Evolutionary conservation across 92 coral and sea anemone genomes (phyloP).

Genomic region (Zoanthus gigantus): DNA sequence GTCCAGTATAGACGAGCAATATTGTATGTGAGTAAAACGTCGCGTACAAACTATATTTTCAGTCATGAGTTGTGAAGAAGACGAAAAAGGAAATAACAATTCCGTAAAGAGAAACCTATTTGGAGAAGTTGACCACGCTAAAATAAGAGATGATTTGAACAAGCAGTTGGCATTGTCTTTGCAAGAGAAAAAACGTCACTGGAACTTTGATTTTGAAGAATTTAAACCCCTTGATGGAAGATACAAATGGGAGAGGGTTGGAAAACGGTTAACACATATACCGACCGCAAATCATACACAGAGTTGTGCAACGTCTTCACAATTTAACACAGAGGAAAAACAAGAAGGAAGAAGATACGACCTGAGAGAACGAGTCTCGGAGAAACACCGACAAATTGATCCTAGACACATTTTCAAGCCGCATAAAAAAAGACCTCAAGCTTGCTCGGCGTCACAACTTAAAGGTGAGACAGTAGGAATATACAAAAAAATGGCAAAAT

Average conservation of each 20-base stretch:
- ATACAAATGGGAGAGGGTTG: slow-evolving; percentile 89
- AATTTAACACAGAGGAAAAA: neutral
- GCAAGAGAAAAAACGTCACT: slow-evolving; percentile 75
- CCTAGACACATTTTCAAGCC: slow-evolving; percentile 10
- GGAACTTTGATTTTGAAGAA: slow-evolving; percentile 97
- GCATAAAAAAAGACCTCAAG: slow-evolving; percentile 7
- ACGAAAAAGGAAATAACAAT: slow-evolving; percentile 51
- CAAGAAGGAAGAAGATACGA: slow-evolving; percentile 25
- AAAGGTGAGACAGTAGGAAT: slow-evolving; percentile 6
- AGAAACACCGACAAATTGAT: neutral
- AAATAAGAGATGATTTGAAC: slow-evolving; percentile 67
- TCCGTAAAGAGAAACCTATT: slow-evolving; percentile 75
- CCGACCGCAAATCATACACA: neutral
- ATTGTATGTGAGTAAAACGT: neutral
- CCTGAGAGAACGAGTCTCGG: slow-evolving; percentile 12
- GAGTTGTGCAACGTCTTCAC: slow-evolving; percentile 24
- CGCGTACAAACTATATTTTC: neutral
- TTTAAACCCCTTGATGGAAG: slow-evolving; percentile 90
- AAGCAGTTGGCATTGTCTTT: slow-evolving; percentile 58
- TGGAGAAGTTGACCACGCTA: slow-evolving; percentile 83
- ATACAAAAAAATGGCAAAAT: neutral
- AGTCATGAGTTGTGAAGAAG: slow-evolving; percentile 33
- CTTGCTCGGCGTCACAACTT: neutral
- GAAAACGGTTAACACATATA: slow-evolving; percentile 66
- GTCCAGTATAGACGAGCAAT: slow-evolving; percentile 9